Base-by-base conservation (phyloP, 2,797 vertebrate species). In the Bradypus variegatus region DNA sequence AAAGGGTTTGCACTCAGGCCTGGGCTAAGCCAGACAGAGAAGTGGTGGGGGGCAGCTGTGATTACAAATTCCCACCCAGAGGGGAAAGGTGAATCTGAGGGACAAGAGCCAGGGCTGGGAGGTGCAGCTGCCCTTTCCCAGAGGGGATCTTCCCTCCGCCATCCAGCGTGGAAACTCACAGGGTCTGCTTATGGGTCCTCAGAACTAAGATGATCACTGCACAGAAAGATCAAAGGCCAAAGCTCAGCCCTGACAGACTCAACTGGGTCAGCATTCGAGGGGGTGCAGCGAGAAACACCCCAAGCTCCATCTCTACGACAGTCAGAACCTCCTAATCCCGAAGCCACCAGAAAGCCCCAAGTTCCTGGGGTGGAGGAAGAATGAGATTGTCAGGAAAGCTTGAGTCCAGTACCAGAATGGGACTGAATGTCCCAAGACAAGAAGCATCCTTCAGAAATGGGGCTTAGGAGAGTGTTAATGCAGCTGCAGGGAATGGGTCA, bases 101-200 rank as follows among this genome's bases (percentile, higher is more conserved):
- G 14, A 65, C 25, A 6, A 12, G 29, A 58, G 55, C 64, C 15
- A 31, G 65, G 78, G n/a, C n/a, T 64, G 70, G 69, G 36, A 53
- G 14, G 5, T 15, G 31, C 6, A 53, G 86, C 13, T 33, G 48
- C 67, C 62, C 3, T 8, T 41, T 23, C 69, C 36, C 14, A 29
- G 4, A 50, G 6, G 55, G 38, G 76, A 9, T 31, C 13, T n/a
- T 78, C 41, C 81, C 23, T 15, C n/a, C 16, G 15, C n/a, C 18
- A 70, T 64, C 67, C 36, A 70, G 25, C 0, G 0, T 6, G 41
- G 10, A 89, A 48, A 65, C 76, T 3, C 8, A 3, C 0, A 19
- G 23, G 41, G 11, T 41, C 48, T 36, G 29, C 29, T 11, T 60
- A 14, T 23, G 69, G 55, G 81, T 80, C 64, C 53, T 89, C 15